These are phyloP conservation scores for Geopemphigus sp. DNA, from an alignment of 1,140 invertebrate species.

Conservation along the genomic window DNA sequence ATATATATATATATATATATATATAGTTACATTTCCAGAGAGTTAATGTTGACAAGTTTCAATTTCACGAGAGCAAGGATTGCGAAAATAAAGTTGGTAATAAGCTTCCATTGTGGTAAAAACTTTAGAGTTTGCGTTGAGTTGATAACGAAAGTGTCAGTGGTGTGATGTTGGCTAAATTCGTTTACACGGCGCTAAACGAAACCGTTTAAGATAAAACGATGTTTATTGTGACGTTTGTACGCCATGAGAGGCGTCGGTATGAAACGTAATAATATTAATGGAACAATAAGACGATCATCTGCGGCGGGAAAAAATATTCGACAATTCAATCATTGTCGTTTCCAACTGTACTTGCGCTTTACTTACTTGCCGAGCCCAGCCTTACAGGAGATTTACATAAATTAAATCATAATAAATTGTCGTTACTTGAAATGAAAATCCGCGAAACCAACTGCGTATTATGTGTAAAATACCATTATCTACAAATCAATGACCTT, in stretches of 20 bases:
- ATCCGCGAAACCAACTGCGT: too few species aligned
- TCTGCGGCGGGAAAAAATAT: slow-evolving; percentile 2
- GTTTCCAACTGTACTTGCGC: neutral
- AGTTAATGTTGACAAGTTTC: neutral
- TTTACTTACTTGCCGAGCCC: neutral
- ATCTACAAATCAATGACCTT: too few species aligned
- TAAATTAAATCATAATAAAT: neutral
- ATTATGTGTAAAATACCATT: too few species aligned
- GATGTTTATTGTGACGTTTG: too few species aligned
- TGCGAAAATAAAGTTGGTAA: too few species aligned
- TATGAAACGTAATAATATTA: too few species aligned
- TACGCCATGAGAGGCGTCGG: too few species aligned
- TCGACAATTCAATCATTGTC: neutral
- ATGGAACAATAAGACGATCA: too few species aligned
- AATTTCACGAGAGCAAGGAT: too few species aligned
- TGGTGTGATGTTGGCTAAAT: neutral
- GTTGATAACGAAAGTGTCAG: slow-evolving; percentile 1
- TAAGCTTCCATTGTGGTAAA: neutral
- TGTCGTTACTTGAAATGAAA: too few species aligned
- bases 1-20: too few species aligned
- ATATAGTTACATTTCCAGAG: too few species aligned
- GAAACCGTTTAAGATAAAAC: neutral
- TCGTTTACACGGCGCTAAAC: neutral
- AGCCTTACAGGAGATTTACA: neutral
- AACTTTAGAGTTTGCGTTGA: neutral